Conservation (phyloP, 1,140 invertebrate genomes). For the Galleria mellonella region DNA sequence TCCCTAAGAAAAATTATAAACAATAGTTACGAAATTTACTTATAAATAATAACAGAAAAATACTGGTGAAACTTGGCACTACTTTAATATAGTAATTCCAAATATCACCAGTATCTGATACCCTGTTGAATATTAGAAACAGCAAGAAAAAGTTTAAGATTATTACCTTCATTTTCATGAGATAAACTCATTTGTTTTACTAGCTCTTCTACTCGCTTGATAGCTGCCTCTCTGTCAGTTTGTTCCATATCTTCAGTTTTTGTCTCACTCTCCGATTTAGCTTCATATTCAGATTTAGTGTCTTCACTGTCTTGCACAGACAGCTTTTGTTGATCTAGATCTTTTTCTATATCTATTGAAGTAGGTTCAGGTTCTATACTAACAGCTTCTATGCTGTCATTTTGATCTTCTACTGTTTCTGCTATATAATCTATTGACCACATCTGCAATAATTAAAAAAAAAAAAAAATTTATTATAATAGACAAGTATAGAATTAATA, state of each 20-base stretch:
- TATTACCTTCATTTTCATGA: slow-evolving; percentile 77
- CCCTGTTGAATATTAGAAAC: too few relatives aligned
- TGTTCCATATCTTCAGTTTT: slow-evolving; percentile 36
- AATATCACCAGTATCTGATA: too few relatives aligned
- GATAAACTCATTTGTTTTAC: slow-evolving; percentile 90
- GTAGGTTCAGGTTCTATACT: slow-evolving; percentile 53
- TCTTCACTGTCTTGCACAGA: slow-evolving; percentile 39
- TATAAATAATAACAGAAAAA: too few relatives aligned
- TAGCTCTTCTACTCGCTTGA: slow-evolving; percentile 78
- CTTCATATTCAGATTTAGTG: slow-evolving; percentile 18
- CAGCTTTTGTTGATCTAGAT: slow-evolving; percentile 25
- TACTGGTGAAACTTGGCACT: too few relatives aligned
- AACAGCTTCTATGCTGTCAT: slow-evolving; percentile 35
- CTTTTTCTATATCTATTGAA: slow-evolving; percentile 60
- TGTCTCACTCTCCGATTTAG: slow-evolving; percentile 20
- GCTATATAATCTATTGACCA: slow-evolving; percentile 97
- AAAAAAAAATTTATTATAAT: too few relatives aligned
- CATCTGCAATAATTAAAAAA: slow-evolving; percentile 81
- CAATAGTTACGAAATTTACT: too few relatives aligned
- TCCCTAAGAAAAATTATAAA: slow-evolving; percentile 19
- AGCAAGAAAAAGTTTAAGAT: too few relatives aligned
- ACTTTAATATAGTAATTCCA: too few relatives aligned
- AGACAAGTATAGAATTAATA: too few relatives aligned
- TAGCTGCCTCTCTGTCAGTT: slow-evolving; percentile 45
- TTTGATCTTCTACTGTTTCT: slow-evolving; percentile 79